phyloP scores from a whole-genome alignment of 1,140 invertebrate genomes.

The Drosophila sechellia region DNA sequence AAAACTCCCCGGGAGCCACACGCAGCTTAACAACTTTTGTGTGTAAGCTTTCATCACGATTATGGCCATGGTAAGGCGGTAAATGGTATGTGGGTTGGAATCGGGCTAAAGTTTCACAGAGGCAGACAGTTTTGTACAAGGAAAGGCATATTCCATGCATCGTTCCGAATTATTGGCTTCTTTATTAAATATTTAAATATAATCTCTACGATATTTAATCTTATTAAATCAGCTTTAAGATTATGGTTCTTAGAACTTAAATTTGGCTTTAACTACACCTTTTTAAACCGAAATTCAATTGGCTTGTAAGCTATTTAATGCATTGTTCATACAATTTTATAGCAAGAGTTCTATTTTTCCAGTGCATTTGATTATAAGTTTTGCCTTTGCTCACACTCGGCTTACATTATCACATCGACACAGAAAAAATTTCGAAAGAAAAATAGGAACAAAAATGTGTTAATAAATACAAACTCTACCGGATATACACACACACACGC shows the following conservation, averaged over 20 bases:
- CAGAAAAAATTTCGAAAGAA: slow-evolving; percentile 7
- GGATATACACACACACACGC: slow-evolving; percentile 4
- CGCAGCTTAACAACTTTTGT: slow-evolving; percentile 41
- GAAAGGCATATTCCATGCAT: neutral
- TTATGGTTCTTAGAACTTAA: too few species aligned
- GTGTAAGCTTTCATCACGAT: slow-evolving; percentile 38
- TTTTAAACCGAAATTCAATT: neutral
- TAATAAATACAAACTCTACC: slow-evolving; percentile 41
- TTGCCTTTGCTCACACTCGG: neutral
- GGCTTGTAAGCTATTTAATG: neutral
- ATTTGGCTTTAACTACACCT: too few species aligned
- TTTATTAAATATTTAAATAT: neutral
- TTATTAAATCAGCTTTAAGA: too few species aligned
- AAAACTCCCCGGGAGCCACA: slow-evolving; percentile 14
- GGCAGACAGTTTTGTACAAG: neutral
- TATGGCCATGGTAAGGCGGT: slow-evolving; percentile 6
- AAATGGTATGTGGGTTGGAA: neutral
- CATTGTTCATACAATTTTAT: too few species aligned
- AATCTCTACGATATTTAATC: neutral
- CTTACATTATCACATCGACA: slow-evolving; percentile 7
- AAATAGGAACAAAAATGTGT: slow-evolving; percentile 35
- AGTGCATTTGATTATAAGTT: neutral
- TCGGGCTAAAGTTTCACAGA: neutral
- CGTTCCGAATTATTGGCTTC: neutral
- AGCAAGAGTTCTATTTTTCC: neutral